Evolutionary conservation across 2,888 invertebrate species (phyloP), one percentile per base, ranked within the genome.

Genomic region (Chalcosyrphus nemorum): DNA sequence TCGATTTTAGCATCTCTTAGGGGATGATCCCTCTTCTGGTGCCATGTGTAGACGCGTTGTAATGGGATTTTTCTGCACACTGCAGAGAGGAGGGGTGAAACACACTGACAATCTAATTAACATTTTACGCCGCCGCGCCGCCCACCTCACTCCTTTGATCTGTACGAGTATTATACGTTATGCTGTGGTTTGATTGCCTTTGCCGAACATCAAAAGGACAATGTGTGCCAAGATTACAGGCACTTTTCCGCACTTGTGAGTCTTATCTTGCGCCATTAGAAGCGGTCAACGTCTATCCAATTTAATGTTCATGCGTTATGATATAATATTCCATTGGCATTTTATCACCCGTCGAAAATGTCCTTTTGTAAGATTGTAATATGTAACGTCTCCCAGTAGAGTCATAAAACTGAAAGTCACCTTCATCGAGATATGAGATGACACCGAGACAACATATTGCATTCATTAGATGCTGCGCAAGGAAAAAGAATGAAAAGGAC

Each of bases 101-200:
- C 41, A 15, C 38, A 15, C 38, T 50, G 68, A 57, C 82, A 84
- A 82, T 82, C 82, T 82, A 78, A 82, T 82, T 82, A 82, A 84
- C 82, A 74, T 78, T 78, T 74, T 63, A 70, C 63, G 57, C 50
- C 54, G 15, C 27, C n/a, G 65, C 63, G 57, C 50, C 54, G 15
- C 27, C n/a, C 38, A 52, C 38, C 32, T 21, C 52, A 61, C 61
- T 57, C 72, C 74, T 71, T 78, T 78, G 54, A 77, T 78, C 38
- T 38, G 43, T 38, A 27, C 29, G 13, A 9, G 19, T 15, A 13
- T 38, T 13, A 27, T 38, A 11, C 38, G 52, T 38, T 54, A 11
- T 45, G 52, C 41, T 54, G 54, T 32, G n/a, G 47, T 70, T 71
- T 72, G 81, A 77, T 81, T 77, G 77, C 71, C 65, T 66, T 21